Conservation (phyloP, 2,888 invertebrate species). For the Myathropa florea region DNA sequence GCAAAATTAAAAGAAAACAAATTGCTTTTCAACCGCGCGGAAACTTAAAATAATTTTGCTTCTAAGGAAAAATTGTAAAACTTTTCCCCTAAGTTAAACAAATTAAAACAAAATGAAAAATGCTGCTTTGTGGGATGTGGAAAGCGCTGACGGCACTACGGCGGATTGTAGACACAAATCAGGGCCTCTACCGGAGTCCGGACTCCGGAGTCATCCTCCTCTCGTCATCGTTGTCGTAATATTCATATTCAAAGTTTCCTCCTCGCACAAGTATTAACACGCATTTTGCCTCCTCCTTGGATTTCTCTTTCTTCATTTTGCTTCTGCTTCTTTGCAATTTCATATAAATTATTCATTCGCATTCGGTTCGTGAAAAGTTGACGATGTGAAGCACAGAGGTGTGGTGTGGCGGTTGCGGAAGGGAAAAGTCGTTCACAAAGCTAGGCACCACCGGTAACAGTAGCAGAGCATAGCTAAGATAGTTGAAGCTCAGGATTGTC, state of each 20-base stretch:
- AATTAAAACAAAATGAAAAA: constrained; percentile 53
- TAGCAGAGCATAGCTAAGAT: constrained; percentile 3
- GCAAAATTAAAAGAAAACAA: constrained; percentile 49
- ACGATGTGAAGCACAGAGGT: constrained; percentile 19
- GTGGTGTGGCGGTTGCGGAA: neutral
- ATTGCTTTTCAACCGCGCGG: constrained; percentile 12
- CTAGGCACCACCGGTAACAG: neutral
- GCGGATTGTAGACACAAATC: neutral
- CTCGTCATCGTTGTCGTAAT: neutral
- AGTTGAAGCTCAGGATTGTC: constrained; percentile 54
- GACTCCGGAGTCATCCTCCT: neutral
- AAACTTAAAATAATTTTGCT: constrained; percentile 50
- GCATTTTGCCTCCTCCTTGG: constrained; percentile 48
- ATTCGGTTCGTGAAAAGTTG: constrained; percentile 60
- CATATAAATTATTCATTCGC: constrained; percentile 69
- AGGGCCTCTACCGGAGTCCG: neutral
- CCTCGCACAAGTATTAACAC: constrained; percentile 49
- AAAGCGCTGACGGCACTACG: neutral
- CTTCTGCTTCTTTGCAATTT: constrained; percentile 55
- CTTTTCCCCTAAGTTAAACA: constrained; percentile 41
- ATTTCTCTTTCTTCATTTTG: constrained; percentile 12
- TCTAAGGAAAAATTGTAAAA: constrained; percentile 37
- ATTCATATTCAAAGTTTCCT: constrained; percentile 57
- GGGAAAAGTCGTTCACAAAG: neutral
- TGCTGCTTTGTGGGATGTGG: constrained; percentile 9